phyloP scores from a whole-genome alignment of 2,888 invertebrate species.

The Steinernema scapterisci region DNA sequence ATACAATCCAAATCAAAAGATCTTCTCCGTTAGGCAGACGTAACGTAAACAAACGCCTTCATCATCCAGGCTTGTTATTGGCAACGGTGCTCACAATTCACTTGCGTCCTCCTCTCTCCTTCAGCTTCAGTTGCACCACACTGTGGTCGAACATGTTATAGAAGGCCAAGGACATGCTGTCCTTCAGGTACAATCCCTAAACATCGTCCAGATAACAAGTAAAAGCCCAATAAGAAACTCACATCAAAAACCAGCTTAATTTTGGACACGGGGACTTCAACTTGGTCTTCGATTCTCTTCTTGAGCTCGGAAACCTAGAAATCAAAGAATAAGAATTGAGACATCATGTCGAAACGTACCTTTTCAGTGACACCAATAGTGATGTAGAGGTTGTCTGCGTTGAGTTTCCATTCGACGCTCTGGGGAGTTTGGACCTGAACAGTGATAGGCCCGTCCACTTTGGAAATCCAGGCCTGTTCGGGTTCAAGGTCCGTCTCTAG shows the following conservation, averaged over 20 bases:
- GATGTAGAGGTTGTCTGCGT: slow-evolving; percentile 83
- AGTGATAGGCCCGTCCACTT: slow-evolving; percentile 71
- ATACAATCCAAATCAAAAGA: too few relatives aligned
- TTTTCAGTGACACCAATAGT: slow-evolving; percentile 79
- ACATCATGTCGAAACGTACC: slow-evolving; percentile 68
- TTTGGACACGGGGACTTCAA: slow-evolving; percentile 92
- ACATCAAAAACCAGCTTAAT: slow-evolving; percentile 93
- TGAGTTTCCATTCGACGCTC: slow-evolving; percentile 91
- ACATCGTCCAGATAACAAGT: slow-evolving; percentile 55
- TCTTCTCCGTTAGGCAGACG: too few relatives aligned
- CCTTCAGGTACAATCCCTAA: slow-evolving; percentile 96
- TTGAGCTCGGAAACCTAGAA: slow-evolving; percentile 86
- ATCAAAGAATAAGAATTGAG: background rate
- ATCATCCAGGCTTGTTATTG: too few relatives aligned
- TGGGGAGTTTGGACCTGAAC: slow-evolving; percentile 87
- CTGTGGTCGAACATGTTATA: slow-evolving; percentile 89
- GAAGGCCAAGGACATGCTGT: slow-evolving; percentile 89
- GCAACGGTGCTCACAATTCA: background rate
- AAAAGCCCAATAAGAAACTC: slow-evolving; percentile 31
- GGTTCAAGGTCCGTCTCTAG: slow-evolving; percentile 91
- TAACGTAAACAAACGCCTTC: background rate
- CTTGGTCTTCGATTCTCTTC: slow-evolving; percentile 81
- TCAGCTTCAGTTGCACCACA: slow-evolving; percentile 84
- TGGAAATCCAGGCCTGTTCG: slow-evolving; percentile 77
- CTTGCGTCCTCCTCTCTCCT: slow-evolving; percentile 96